Percentiles rank a stretch among this genome's conserved stretches.
Evolutionary conservation across 2,888 invertebrate species (phyloP).

Genomic region (Parasteatoda lunata): DNA sequence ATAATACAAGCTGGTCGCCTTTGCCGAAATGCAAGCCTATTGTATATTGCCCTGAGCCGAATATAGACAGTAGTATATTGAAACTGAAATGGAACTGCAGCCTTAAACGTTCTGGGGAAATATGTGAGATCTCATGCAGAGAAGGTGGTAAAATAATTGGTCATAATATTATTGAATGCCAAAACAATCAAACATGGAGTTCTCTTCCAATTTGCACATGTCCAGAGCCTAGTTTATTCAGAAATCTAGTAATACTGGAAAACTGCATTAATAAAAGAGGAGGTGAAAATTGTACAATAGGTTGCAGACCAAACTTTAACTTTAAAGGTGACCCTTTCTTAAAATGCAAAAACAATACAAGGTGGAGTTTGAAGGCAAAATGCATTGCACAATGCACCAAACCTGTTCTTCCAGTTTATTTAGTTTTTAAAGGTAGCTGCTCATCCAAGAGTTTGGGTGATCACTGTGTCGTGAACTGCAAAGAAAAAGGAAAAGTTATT

Average conservation of each 20-base stretch:
- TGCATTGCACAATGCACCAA: too few relatives aligned
- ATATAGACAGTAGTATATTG: background rate
- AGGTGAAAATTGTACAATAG: background rate
- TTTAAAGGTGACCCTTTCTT: too few relatives aligned
- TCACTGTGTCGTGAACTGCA: background rate
- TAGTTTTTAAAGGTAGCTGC: background rate
- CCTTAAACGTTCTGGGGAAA: background rate
- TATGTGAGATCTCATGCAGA: background rate
- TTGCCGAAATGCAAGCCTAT: background rate
- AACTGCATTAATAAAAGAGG: background rate
- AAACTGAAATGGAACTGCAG: background rate
- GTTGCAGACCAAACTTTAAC: background rate
- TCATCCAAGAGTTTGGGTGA: background rate
- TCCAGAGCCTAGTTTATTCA: background rate
- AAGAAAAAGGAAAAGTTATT: background rate
- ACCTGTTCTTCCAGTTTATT: background rate
- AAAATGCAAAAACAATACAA: too few relatives aligned
- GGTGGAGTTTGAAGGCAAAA: too few relatives aligned
- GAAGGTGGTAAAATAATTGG: background rate
- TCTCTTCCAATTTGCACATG: slow-evolving; percentile 11
- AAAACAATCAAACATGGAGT: background rate
- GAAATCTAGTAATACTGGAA: background rate
- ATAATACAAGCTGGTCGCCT: background rate
- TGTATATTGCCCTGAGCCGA: background rate
- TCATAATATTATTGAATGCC: background rate